phyloP scores from a whole-genome alignment of 2,113 vertebrate species.

The Malurus alboscapulatus region DNA sequence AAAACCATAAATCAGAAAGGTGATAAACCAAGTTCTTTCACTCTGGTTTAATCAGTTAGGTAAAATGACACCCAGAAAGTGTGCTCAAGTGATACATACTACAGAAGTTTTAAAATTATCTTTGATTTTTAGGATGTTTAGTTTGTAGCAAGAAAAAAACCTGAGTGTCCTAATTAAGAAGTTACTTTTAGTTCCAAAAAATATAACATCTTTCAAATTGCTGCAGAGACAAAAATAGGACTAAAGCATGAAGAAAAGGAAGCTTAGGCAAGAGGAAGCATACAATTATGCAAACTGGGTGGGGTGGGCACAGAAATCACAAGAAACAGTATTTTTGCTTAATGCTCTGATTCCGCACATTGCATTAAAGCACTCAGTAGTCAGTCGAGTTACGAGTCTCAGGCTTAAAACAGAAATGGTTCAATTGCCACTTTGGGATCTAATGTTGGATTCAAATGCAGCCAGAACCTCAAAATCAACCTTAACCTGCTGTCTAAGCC shows the following conservation, averaged over 20 bases:
- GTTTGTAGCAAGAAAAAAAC: background rate
- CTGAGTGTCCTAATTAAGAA: background rate
- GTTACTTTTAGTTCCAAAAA: background rate
- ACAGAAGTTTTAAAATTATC: background rate
- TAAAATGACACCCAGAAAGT: background rate
- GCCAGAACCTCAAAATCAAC: background rate
- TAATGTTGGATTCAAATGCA: accelerated
- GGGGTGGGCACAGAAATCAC: background rate
- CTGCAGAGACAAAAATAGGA: background rate
- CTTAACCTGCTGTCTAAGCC: background rate
- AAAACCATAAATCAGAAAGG: background rate
- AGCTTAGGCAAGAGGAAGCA: constrained; percentile 32
- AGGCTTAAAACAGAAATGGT: background rate
- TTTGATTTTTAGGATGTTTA: background rate
- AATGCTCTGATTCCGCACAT: background rate
- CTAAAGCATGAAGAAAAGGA: background rate
- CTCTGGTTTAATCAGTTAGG: background rate
- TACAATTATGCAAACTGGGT: background rate
- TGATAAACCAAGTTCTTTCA: background rate
- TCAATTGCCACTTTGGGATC: background rate
- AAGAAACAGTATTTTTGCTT: background rate
- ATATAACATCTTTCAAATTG: background rate
- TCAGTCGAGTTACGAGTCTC: background rate
- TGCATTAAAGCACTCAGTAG: background rate
- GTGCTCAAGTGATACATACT: background rate